Evolutionary conservation across 30 jellyfish, hydroid and myxozoan species (phyloP).

Genomic region (Rhopilema esculentum): DNA sequence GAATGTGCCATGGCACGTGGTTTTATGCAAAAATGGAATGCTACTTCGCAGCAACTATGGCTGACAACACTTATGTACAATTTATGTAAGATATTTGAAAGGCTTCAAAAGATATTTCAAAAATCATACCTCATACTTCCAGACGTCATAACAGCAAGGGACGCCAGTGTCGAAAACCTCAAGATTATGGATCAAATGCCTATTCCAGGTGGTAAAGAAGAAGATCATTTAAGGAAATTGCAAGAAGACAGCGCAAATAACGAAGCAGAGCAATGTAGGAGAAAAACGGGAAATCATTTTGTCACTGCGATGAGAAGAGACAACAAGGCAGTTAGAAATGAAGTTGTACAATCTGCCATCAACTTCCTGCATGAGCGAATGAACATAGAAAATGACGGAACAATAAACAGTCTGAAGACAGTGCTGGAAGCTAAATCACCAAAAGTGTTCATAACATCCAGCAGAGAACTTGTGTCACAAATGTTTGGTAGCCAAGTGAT

Average conservation of each 20-base stretch:
- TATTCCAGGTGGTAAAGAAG: slow-evolving; percentile 56
- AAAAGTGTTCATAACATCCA: no score
- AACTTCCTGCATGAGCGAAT: slow-evolving; percentile 46
- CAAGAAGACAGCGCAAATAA: background rate
- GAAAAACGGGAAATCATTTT: slow-evolving; percentile 23
- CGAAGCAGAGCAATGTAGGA: slow-evolving; percentile 16
- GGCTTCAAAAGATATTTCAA: slow-evolving; percentile 16
- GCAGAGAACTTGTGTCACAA: no score
- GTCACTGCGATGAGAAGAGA: slow-evolving; percentile 29
- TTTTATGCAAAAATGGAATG: slow-evolving; percentile 8
- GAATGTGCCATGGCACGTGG: slow-evolving; percentile 18
- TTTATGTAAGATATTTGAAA: slow-evolving; percentile 37
- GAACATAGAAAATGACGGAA: slow-evolving; percentile 39
- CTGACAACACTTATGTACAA: slow-evolving; percentile 30
- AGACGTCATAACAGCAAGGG: slow-evolving; percentile 53
- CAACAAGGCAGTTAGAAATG: slow-evolving; percentile 19
- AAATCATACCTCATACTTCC: slow-evolving; percentile 35
- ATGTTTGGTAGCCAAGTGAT: no score
- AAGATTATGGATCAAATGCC: slow-evolving; percentile 16
- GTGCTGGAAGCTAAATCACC: no score
- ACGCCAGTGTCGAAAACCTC: slow-evolving; percentile 29
- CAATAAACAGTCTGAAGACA: slow-evolving; percentile 16
- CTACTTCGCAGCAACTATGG: slow-evolving; percentile 34
- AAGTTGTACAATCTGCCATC: slow-evolving; percentile 44
- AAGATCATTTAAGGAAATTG: background rate